Conservation (phyloP, 2,888 invertebrate genomes). For the Lymantria monacha region DNA sequence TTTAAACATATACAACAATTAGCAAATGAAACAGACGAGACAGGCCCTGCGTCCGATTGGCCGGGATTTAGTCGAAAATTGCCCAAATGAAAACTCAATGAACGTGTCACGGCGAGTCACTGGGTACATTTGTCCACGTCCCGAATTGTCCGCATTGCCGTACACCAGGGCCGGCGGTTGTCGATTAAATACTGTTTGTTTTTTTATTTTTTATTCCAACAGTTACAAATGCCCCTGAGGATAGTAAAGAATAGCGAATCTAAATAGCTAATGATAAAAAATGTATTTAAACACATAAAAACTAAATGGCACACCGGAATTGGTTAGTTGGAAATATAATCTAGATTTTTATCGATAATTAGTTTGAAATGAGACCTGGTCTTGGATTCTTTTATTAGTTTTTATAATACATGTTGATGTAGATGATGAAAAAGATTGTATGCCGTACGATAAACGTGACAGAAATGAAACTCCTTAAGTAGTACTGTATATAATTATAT, state of each 20-base stretch:
- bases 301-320: too few species aligned
- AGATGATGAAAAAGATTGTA: too few species aligned
- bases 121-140: constrained; percentile 77
- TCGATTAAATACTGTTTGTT: constrained; percentile 33
- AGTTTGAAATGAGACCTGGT: not conserved
- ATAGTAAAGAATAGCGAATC: not conserved
- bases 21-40: constrained; percentile 52
- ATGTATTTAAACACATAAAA: too few species aligned
- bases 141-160: constrained; percentile 78
- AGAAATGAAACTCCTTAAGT: too few species aligned
- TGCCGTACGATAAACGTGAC: too few species aligned
- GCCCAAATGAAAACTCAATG: constrained; percentile 81
- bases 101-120: constrained; percentile 76
- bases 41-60: constrained; percentile 60
- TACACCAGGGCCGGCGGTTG: constrained; percentile 52
- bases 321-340: not conserved
- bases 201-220: not conserved
- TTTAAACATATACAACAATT: constrained; percentile 1
- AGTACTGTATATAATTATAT: too few species aligned
- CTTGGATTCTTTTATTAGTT: not conserved
- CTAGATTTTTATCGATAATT: not conserved
- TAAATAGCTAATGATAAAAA: not conserved
- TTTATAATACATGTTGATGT: too few species aligned
- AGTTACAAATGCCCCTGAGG: not conserved
- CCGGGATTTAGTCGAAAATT: constrained; percentile 77